Conservation (phyloP, 2,888 invertebrate species). For the Parnassius smintheus region DNA sequence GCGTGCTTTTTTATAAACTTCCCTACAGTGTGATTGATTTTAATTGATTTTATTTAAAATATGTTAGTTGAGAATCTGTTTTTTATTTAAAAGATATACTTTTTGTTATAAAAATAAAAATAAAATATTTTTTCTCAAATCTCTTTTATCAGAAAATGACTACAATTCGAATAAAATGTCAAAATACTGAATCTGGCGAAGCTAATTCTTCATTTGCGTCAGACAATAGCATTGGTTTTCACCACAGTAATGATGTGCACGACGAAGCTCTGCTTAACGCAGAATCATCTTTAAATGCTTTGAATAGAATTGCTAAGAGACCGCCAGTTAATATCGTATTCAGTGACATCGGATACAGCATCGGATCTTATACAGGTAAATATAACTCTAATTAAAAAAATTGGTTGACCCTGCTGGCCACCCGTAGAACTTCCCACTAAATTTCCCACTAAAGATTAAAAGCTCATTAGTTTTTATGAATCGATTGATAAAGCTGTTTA, state of each 20-base stretch:
- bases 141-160: neutral
- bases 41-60: neutral
- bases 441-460: too few relatives aligned
- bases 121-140: neutral
- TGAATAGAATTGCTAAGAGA: slow-evolving; percentile 2
- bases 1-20: neutral
- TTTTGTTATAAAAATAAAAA: neutral
- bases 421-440: too few relatives aligned
- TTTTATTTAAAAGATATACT: neutral
- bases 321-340: slow-evolving; percentile 1
- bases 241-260: neutral
- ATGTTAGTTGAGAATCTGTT: too few relatives aligned
- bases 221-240: neutral
- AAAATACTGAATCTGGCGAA: neutral
- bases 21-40: too few relatives aligned
- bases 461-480: too few relatives aligned
- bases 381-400: neutral
- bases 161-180: neutral
- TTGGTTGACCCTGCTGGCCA: too few relatives aligned
- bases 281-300: neutral
- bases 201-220: neutral
- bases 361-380: slow-evolving; percentile 4
- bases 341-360: slow-evolving; percentile 1
- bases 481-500: too few relatives aligned
- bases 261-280: neutral